Evolutionary conservation across 1,140 invertebrate species (phyloP), one percentile per base, ranked within the genome.

Genomic region (Lethocerus indicus): DNA sequence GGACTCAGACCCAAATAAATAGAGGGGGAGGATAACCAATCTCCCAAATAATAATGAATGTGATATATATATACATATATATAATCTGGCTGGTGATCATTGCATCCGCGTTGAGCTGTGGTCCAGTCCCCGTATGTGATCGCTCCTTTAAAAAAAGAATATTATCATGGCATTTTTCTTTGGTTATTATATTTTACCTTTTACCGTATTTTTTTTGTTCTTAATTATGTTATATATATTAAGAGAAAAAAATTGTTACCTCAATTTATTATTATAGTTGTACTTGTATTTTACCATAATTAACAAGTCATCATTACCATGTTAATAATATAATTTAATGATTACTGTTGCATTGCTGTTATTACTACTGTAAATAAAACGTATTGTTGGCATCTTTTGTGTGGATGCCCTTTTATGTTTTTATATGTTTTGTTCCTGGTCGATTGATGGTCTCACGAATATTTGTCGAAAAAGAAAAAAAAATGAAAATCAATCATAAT

Each of bases 231-330:
- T 47, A 37, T 50, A 27, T 50, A 29, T 52, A 52, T 55, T 55
- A 55, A 55, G 54, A 54, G 47, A 47, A 47, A 48, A 55, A 55
- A 49, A 51, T 55, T 52, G 54, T 55, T 55, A 55, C 54, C 54
- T 55, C 54, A 55, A 49, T 49, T 52, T 55, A 48, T 50, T 32
- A 23, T 52, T 49, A 49, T 18, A 18, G 16, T 7, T n/a, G 46
- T 53, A 54, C 54, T 55, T 52, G 50, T 55, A 55, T 52, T 55
- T 55, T 40, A 40, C 51, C 54, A 50, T 52, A 42, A 37, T 55
- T 51, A 48, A 55, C 49, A 55, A 55, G 54, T 55, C 50, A 52
- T 44, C 53, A 52, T 55, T 55, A 55, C 54, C 54, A 55, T 49
- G 54, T 55, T 52, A 48, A 48, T 47, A 52, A 43, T 46, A 41